These are phyloP conservation scores for Agrochola lychnidis DNA, from an alignment of 2,888 invertebrate species.

Conservation along the genomic window DNA sequence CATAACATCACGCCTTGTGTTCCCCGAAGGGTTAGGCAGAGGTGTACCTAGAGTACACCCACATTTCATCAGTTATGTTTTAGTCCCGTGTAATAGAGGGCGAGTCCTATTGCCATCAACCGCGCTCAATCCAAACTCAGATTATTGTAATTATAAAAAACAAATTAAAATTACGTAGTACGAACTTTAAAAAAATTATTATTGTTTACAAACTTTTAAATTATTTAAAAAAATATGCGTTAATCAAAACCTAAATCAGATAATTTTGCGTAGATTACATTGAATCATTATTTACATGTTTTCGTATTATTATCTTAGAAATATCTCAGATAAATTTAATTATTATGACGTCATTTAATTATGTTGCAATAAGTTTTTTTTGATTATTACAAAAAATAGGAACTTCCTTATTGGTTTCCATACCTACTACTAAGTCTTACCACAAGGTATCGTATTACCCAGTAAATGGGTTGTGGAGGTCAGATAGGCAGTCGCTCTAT, in stretches of 20 bases:
- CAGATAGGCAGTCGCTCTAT: neutral
- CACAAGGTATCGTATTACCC: neutral
- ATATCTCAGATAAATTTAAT: neutral
- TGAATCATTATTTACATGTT: conserved; percentile 8
- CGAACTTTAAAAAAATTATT: too few species aligned
- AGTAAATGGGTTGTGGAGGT: too few species aligned
- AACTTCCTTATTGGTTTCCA: neutral
- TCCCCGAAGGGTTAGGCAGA: too few species aligned
- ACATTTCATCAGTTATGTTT: too few species aligned
- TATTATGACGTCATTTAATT: conserved; percentile 9
- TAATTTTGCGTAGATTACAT: conserved; percentile 1
- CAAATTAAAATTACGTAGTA: too few species aligned
- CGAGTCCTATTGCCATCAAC: too few species aligned
- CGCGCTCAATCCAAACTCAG: too few species aligned
- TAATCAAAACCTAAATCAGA: conserved; percentile 8
- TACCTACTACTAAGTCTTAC: neutral
- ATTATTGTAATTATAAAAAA: neutral
- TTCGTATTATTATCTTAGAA: neutral
- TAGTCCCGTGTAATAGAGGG: too few species aligned
- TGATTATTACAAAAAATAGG: neutral
- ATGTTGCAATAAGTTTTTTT: conserved; percentile 12
- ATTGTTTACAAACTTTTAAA: too few species aligned
- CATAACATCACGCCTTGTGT: too few species aligned
- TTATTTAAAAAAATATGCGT: too few species aligned
- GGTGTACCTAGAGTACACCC: too few species aligned